Percentiles rank a stretch among this genome's conserved stretches.
phyloP scores from a whole-genome alignment of 2,113 vertebrate species.

The Gymnogyps californianus region DNA sequence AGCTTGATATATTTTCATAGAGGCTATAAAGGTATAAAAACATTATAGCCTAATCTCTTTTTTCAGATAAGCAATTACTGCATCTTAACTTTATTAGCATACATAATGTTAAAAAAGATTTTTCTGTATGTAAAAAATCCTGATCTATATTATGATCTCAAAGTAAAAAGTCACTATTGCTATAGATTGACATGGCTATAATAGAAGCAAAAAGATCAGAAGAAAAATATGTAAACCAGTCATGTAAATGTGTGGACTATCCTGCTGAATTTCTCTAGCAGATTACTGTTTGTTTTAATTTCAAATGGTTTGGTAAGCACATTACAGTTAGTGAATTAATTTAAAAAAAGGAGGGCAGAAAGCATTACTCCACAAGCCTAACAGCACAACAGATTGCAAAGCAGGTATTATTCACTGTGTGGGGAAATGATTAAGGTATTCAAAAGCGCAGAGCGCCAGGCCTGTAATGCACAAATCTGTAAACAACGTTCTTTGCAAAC shows the following conservation, averaged over 20 bases:
- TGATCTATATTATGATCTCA: neutral
- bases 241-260: neutral
- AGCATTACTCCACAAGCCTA: neutral
- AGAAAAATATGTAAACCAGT: neutral
- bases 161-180: neutral
- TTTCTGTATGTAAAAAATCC: neutral
- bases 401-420: neutral
- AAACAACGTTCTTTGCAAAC: neutral
- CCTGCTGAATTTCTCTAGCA: neutral
- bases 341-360: neutral
- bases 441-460: neutral
- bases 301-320: neutral
- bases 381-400: neutral
- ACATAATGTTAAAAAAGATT: neutral
- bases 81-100: neutral
- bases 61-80: neutral
- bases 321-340: neutral
- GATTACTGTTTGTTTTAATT: neutral
- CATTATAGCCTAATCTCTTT: neutral
- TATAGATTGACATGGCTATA: neutral
- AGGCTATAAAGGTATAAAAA: neutral
- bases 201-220: neutral
- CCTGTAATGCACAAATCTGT: neutral
- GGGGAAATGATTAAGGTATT: neutral
- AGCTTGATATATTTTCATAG: neutral